A percentile compares a stretch with the other conserved stretches of the same genome.
phyloP scores from a whole-genome alignment of 1,140 invertebrate genomes.

The Saccostrea echinata region DNA sequence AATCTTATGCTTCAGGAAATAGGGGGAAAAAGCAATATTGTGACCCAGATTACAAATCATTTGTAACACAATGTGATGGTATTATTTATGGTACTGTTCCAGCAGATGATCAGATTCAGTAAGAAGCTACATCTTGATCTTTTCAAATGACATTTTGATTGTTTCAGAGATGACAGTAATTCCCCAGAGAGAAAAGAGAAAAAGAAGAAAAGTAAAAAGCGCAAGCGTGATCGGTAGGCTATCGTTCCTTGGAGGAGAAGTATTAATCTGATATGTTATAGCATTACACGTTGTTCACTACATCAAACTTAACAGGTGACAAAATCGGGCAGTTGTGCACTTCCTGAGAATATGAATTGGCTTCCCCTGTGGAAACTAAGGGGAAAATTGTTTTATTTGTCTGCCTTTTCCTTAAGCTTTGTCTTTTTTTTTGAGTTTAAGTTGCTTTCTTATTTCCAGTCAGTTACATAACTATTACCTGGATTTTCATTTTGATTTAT shows the following conservation, averaged over 20 bases:
- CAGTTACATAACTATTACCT: not conserved
- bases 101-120: not conserved
- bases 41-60: not conserved
- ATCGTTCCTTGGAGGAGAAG: conserved; percentile 21
- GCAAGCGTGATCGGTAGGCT: conserved; percentile 74
- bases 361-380: not conserved
- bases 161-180: conserved; percentile 71
- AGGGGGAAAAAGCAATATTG: not conserved
- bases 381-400: not conserved
- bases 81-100: not conserved
- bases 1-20: too few relatives aligned
- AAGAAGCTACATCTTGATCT: not conserved
- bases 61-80: not conserved
- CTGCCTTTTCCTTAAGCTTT: not conserved
- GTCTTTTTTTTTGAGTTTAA: not conserved
- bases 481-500: not conserved
- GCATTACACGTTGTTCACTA: conserved; percentile 4
- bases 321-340: not conserved
- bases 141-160: conserved; percentile 32
- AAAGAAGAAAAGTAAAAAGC: conserved; percentile 78
- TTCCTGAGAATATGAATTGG: not conserved
- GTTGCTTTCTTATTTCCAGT: not conserved
- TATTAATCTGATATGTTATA: conserved; percentile 23
- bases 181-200: conserved; percentile 74
- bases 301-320: not conserved